Evolutionary conservation across 2,888 invertebrate genomes (phyloP), one percentile per base, ranked within the genome.

Genomic region (Cryptophagus acutangulus): DNA sequence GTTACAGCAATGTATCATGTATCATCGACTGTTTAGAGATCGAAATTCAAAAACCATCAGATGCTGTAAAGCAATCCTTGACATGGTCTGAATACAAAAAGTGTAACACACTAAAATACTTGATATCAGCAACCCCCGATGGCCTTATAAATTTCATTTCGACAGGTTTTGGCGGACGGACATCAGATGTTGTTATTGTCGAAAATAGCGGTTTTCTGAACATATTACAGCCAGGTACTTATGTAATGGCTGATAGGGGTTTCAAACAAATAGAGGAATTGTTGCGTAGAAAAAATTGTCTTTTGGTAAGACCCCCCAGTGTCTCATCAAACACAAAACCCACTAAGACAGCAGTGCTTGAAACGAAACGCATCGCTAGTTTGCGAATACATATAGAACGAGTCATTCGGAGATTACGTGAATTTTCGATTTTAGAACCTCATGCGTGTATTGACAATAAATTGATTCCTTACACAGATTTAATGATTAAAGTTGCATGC

Each of bases 51-150:
- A 55, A 58, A 41, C 56, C 56, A 31, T 40, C 39, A 12, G 41
- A 58, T 51, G 34, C 58, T 13, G 17, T 51, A 8, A 12, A 51
- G 28, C 58, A 61, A 36, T 35, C 55, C 12, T 37, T 55, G 6
- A 56, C 58, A 6, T 59, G 55, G 55, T 61, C 58, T 2, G 52
- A 58, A 3, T 60, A 58, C 38, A 59, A 59, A 47, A 51, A 57
- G 26, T 40, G 46, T 17, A 58, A 61, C 45, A 56, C 58, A 2
- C 14, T 57, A 14, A 61, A 62, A 43, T 61, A 54, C 55, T 49
- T 58, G 28, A 52, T 59, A 29, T 53, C 54, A 4, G 49, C 40
- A 18, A 52, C 53, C 6, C 52, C 53, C 17, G 39, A 52, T 44
- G 57, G 55, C 2, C 26, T 54, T 10, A 43, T 54, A 2, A 55